phyloP scores from a whole-genome alignment of 2,888 invertebrate genomes.

The Ramazzottius varieornatus region DNA sequence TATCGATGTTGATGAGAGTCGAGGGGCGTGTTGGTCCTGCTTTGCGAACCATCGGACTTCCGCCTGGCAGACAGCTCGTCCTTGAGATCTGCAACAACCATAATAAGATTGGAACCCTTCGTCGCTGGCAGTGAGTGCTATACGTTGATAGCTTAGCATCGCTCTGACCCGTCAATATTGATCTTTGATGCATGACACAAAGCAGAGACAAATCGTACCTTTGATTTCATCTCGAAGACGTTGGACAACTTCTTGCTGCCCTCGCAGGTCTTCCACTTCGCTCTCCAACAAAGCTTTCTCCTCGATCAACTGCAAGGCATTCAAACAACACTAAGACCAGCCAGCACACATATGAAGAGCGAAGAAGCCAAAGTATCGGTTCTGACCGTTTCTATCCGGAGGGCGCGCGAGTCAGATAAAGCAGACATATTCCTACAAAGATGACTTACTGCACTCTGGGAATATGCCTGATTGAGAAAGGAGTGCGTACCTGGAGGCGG shows the following conservation, averaged over 20 bases:
- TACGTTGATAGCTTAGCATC: not conserved
- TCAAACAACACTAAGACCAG: not conserved
- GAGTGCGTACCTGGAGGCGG: not conserved
- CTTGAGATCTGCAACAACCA: not conserved
- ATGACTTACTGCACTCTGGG: too few relatives aligned
- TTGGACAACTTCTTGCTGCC: not conserved
- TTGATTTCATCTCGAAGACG: not conserved
- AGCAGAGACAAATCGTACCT: not conserved
- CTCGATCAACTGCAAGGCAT: not conserved
- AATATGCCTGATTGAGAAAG: too few relatives aligned
- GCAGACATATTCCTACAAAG: too few relatives aligned
- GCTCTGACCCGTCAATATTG: too few relatives aligned
- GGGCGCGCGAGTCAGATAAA: too few relatives aligned
- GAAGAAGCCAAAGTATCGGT: too few relatives aligned
- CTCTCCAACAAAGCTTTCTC: constrained; percentile 1
- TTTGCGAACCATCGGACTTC: not conserved
- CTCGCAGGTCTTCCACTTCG: not conserved
- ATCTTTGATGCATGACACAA: too few relatives aligned
- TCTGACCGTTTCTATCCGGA: too few relatives aligned
- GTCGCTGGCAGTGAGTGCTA: not conserved
- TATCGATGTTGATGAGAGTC: too few relatives aligned
- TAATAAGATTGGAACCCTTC: not conserved
- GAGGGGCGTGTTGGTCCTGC: not conserved
- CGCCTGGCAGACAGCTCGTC: not conserved
- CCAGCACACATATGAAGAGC: too few relatives aligned